Percentiles rank a stretch among this genome's conserved stretches.
These are phyloP conservation scores for Hypocryptadius cinnamomeus DNA, from an alignment of 2,113 vertebrate genomes.

Conservation along the genomic window DNA sequence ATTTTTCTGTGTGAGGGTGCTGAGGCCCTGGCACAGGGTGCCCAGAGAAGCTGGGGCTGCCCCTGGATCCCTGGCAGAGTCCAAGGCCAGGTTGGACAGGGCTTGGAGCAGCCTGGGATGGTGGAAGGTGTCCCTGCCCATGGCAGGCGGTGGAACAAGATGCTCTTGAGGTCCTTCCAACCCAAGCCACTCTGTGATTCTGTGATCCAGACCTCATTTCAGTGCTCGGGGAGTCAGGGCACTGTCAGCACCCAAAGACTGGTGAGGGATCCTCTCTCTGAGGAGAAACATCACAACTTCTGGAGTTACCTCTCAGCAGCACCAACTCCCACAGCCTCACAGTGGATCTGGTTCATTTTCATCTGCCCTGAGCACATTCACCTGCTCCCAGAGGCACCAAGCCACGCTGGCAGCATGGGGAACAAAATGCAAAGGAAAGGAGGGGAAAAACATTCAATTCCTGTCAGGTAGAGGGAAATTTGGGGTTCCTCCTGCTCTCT, in stretches of 20 bases:
- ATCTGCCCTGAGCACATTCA: background rate
- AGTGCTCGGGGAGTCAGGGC: background rate
- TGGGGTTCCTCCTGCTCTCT: background rate
- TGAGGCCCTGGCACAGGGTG: accelerated
- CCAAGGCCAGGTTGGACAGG: accelerated
- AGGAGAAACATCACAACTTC: background rate
- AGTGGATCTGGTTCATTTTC: background rate
- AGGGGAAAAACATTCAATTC: accelerated
- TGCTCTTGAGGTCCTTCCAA: background rate
- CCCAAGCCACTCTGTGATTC: background rate
- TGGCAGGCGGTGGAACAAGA: accelerated
- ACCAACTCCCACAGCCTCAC: background rate
- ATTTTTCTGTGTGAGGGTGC: accelerated
- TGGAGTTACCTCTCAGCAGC: background rate
- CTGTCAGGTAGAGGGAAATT: background rate
- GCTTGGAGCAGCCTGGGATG: accelerated
- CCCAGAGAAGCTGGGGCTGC: background rate
- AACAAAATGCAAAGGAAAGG: background rate
- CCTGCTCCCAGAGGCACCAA: background rate
- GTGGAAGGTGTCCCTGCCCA: background rate
- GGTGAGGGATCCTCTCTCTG: background rate
- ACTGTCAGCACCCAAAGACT: background rate
- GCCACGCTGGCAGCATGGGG: accelerated
- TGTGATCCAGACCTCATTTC: background rate
- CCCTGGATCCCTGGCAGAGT: background rate